phyloP scores from a whole-genome alignment of 2,888 invertebrate genomes.

The Listrodromus nycthemerus region DNA sequence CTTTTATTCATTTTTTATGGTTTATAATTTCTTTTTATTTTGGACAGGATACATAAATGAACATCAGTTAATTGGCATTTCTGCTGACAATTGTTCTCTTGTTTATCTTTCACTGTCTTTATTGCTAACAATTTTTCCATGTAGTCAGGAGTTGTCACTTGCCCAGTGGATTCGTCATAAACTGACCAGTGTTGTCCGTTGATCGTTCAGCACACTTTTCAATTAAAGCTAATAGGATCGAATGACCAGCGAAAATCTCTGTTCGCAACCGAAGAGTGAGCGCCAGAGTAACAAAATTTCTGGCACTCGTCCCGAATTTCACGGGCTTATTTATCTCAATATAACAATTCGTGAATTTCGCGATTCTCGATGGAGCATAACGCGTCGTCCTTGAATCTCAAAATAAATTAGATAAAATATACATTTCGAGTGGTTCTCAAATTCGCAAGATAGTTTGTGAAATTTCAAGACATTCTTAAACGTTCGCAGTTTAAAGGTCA shows the following conservation, averaged over 20 bases:
- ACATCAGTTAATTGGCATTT: too few relatives aligned
- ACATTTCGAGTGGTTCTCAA: neutral
- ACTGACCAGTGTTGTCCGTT: neutral
- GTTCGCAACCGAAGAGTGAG: neutral
- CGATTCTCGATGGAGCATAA: neutral
- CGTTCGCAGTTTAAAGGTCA: neutral
- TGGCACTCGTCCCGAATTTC: constrained; percentile 41
- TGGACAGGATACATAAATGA: too few relatives aligned
- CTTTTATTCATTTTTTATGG: too few relatives aligned
- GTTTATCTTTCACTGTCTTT: neutral
- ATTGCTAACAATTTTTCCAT: too few relatives aligned
- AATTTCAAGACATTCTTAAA: neutral
- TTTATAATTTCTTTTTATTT: too few relatives aligned
- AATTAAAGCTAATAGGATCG: neutral
- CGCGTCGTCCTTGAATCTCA: constrained; percentile 41
- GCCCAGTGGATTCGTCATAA: neutral
- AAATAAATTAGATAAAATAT: constrained; percentile 49
- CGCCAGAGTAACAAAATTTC: neutral
- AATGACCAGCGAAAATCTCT: neutral
- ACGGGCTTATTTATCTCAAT: neutral
- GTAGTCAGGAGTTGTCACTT: too few relatives aligned
- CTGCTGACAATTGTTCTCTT: too few relatives aligned
- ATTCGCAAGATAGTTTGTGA: neutral
- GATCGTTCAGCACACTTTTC: neutral
- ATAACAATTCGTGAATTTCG: constrained; percentile 19